Evolutionary conservation across 2,113 vertebrate genomes (phyloP).

Genomic region (Gnathonemus echidnorhynchus): DNA sequence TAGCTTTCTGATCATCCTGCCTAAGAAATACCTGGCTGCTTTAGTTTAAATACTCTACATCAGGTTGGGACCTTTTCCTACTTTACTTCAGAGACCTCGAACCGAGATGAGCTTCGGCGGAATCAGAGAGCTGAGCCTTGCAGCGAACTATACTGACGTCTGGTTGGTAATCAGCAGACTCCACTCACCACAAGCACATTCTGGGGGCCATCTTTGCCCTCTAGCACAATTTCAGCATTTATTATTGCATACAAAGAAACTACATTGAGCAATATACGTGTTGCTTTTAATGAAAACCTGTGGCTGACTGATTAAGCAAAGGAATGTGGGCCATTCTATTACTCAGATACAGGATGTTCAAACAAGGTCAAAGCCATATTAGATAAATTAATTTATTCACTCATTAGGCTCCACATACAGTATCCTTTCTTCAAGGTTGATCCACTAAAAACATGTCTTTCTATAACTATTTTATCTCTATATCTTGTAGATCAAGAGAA

Average conservation of each 20-base stretch:
- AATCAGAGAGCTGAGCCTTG: background rate
- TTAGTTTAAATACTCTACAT: background rate
- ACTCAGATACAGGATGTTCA: background rate
- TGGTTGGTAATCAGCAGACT: background rate
- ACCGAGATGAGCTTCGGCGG: background rate
- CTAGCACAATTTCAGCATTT: background rate
- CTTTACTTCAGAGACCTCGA: background rate
- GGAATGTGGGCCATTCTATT: slow-evolving; percentile 2
- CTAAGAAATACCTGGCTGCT: background rate
- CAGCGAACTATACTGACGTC: background rate
- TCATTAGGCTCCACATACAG: slow-evolving; percentile 6
- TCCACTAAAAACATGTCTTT: background rate
- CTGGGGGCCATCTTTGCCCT: background rate
- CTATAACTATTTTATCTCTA: background rate
- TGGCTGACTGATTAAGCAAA: background rate
- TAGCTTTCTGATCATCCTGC: background rate
- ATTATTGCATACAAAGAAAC: slow-evolving; percentile 1
- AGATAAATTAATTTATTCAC: slow-evolving; percentile 18
- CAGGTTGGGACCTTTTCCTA: background rate
- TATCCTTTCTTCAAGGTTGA: slow-evolving; percentile 11
- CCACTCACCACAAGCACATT: background rate
- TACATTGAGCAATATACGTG: background rate
- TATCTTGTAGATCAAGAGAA: slow-evolving; percentile 3
- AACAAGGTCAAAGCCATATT: slow-evolving; percentile 11
- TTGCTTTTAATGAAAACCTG: background rate